phyloP scores from a whole-genome alignment of 2,113 vertebrate species.

The Nyctereutes procyonoides region DNA sequence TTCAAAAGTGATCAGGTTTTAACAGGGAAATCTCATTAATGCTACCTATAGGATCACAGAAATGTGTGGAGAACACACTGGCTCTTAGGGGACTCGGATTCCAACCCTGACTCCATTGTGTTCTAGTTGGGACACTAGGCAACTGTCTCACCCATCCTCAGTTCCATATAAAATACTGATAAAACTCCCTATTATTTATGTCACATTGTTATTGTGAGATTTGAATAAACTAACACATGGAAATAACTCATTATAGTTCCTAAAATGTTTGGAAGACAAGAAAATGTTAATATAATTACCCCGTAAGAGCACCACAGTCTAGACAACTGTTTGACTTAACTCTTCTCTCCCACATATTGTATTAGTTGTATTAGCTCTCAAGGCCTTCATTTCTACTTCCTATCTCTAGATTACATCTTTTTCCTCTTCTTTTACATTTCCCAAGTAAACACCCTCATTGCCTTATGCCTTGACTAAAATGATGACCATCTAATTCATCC shows the following conservation, averaged over 20 bases:
- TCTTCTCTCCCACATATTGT: background rate
- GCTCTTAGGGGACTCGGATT: background rate
- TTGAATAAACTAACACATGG: background rate
- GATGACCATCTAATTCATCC: background rate
- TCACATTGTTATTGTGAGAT: background rate
- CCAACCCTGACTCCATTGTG: background rate
- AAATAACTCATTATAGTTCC: background rate
- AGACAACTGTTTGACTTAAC: background rate
- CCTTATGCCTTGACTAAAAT: conserved; percentile 15
- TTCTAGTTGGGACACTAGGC: background rate
- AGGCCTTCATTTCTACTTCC: background rate
- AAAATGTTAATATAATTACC: background rate
- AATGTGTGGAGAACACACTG: background rate
- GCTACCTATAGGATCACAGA: background rate
- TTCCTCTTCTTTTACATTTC: background rate
- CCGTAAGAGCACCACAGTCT: background rate
- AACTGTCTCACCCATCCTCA: background rate
- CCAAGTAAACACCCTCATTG: conserved; percentile 16
- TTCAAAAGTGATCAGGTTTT: conserved; percentile 59
- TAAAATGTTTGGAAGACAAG: background rate
- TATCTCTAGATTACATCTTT: background rate
- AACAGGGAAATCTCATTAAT: conserved; percentile 53
- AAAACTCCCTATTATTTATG: background rate
- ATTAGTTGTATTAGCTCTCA: background rate
- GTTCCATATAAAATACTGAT: background rate